Conservation (phyloP, 2,797 vertebrate genomes). For the Acrossocheilus wenchowensis region DNA sequence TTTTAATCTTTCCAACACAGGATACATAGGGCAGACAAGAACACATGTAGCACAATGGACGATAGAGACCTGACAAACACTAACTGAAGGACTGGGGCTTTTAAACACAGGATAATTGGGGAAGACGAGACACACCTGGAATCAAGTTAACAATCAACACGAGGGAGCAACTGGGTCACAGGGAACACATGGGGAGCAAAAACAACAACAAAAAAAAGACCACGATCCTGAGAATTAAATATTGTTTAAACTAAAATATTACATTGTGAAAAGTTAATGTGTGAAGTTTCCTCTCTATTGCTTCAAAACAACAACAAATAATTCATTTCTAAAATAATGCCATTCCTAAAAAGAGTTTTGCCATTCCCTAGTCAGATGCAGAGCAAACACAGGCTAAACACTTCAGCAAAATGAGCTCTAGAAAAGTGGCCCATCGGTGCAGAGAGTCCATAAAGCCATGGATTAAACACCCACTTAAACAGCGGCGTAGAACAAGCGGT, state of each 20-base stretch:
- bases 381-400: slow-evolving; percentile 1
- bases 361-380: slow-evolving; percentile 54
- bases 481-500: slow-evolving; percentile 51
- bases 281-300: neutral
- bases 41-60: no score
- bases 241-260: neutral
- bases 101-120: no score
- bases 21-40: no score
- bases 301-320: slow-evolving; percentile 57
- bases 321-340: slow-evolving; percentile 22
- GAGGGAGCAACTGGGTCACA: no score
- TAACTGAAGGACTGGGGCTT: no score
- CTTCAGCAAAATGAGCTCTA: slow-evolving; percentile 16
- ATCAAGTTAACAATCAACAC: no score
- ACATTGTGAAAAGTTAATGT: neutral
- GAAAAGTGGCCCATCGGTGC: slow-evolving; percentile 30
- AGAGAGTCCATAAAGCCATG: slow-evolving; percentile 50
- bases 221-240: no score
- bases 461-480: slow-evolving; percentile 62
- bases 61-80: no score
- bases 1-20: no score
- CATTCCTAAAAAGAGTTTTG: slow-evolving; percentile 26
- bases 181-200: no score
- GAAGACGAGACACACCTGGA: no score
- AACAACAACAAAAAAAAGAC: no score